Evolutionary conservation across 2,888 invertebrate species (phyloP), one percentile per base, ranked within the genome.

Genomic region (Patella depressa): DNA sequence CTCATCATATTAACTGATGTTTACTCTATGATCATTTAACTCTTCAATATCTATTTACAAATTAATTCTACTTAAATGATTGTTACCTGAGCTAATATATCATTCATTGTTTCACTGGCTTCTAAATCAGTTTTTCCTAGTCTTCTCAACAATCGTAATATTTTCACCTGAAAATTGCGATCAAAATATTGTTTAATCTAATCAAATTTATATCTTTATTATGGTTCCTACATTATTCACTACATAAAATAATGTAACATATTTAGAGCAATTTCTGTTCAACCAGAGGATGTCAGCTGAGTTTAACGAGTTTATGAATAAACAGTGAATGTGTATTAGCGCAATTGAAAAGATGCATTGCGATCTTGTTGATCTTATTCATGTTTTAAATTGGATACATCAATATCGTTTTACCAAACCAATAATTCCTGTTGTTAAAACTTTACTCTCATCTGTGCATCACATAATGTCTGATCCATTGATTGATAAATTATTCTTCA

Each of bases 51-150:
- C 7, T 45, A 45, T 45, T 45, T 45, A 45, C 7, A 45, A 45
- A 1, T 45, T 9, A 45, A 9, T 71, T 17, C 29, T 29, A 71
- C 19, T 17, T 17, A 0, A 7, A 17, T 5, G 45, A 65, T 45
- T 80, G 81, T 75, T 85, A 93, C 98, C 93, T 99, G 99, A 15
- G 99, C 99, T 83, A 99, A 94, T 89, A 99, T 99, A 92, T 99
- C 99, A 93, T 99, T 99, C 99, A 99, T 99, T 34, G 98, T 97
- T 93, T 99, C 99, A 14, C 98, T 99, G 0, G 98, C 97, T 88
- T 98, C 98, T 0, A 95, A 95, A 92, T 99, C 99, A 91, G 98
- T 98, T 88, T 96, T 95, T 71, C 99, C 99, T 83, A 99, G 93
- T 91, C 99, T 96, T 88, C 99, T 94, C 81, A 99, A 93, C 5